Base-by-base conservation (phyloP, 2,113 vertebrate genomes). In the Mastomys coucha region DNA sequence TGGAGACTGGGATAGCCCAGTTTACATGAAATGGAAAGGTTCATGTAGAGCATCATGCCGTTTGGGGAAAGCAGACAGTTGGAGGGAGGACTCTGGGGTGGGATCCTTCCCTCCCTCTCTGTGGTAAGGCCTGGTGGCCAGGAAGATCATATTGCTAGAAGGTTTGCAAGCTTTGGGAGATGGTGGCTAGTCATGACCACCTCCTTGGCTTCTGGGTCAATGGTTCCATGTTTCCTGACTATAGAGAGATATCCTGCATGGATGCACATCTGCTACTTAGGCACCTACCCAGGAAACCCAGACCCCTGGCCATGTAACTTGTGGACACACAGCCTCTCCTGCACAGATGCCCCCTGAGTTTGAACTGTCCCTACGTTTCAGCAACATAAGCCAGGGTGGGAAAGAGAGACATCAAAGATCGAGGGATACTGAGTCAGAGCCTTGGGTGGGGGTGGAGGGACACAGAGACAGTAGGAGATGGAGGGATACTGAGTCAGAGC, bases 341-440 rank as follows among this genome's bases (percentile, higher is more conserved):
- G 39, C 24, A 33, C 2, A 0, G 53, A 77, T 26, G n/a, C 24
- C 73, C 78, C 49, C 31, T 4, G 3, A 53, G 69, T 94, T 70
- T 80, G 49, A 95, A 76, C 86, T 5, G 17, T 58, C 73, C 58
- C 69, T 93, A 78, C 65, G 56, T 93, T 94, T 95, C 80, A 95
- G 94, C 86, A 39, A 95, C 63, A 11, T 17, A 80, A 93, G 56
- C 31, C 13, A 4, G 84, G 85, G 17, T 58, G 56, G 87, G 22
- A 16, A 51, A 45, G 91, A 96, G 91, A 75, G 26, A 36, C 26
- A 6, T 20, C 20, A 28, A 56, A 77, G 51, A 58, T 26, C 17
- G 42, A 60, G 19, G 85, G 31, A 0, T 17, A 39, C 42, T 2
- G 2, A 85, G 65, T 28, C 60, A 91, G 88, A 69, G 67, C 24